Evolutionary conservation across 2,888 invertebrate genomes (phyloP).

Genomic region (Nematopogon swammerdamellus): DNA sequence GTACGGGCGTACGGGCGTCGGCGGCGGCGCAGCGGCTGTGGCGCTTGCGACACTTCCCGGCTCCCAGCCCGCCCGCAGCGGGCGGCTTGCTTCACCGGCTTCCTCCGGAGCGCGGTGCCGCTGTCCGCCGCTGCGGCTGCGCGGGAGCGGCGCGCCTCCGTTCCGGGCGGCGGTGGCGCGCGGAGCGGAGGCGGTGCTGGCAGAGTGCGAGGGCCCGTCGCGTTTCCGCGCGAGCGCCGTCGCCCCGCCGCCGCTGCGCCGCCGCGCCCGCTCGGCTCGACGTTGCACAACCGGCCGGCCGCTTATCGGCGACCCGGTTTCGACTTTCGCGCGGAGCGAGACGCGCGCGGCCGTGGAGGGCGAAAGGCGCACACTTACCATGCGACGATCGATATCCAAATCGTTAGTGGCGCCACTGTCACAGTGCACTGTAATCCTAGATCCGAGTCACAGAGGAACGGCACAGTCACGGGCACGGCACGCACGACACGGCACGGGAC

Average conservation of each 20-base stretch:
- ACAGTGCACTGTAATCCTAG: slow-evolving; percentile 53
- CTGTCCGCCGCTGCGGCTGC: slow-evolving; percentile 26
- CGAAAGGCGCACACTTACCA: slow-evolving; percentile 21
- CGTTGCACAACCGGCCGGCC: slow-evolving; percentile 32
- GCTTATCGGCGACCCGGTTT: slow-evolving; percentile 42
- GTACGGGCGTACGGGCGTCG: too few species aligned
- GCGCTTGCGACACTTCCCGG: slow-evolving; percentile 10
- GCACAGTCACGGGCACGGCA: slow-evolving; percentile 31
- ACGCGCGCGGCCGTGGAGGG: slow-evolving; percentile 6
- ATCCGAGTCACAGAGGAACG: slow-evolving; percentile 15
- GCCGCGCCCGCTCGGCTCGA: slow-evolving; percentile 41
- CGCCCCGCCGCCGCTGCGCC: slow-evolving; percentile 50
- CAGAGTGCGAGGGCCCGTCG: slow-evolving; percentile 11
- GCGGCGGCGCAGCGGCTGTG: slow-evolving; percentile 2
- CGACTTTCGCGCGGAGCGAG: slow-evolving; percentile 31
- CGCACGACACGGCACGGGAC: slow-evolving; percentile 13
- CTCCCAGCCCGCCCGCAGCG: not conserved
- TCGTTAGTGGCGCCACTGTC: slow-evolving; percentile 15
- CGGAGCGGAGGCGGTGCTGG: slow-evolving; percentile 22
- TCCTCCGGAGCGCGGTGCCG: not conserved
- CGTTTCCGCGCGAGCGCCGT: slow-evolving; percentile 44
- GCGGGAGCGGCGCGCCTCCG: slow-evolving; percentile 18
- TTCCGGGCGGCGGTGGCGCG: too few species aligned
- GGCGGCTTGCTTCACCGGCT: slow-evolving; percentile 1
- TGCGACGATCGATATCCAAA: not conserved